Evolutionary conservation across 2,888 invertebrate species (phyloP).

Genomic region (Liodrosophila aerea): DNA sequence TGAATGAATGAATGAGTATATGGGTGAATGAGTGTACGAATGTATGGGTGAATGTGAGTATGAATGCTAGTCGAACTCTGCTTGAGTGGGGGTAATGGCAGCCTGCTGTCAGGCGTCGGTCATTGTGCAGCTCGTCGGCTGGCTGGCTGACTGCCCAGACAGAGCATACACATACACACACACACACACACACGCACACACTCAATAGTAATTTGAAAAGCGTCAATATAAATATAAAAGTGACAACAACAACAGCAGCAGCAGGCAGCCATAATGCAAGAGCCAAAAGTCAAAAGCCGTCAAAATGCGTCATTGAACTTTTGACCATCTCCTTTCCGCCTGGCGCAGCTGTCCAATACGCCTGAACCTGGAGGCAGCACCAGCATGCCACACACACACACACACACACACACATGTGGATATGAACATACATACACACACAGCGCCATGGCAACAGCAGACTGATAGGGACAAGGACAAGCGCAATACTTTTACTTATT

Average conservation of each 20-base stretch:
- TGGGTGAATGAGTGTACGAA: slow-evolving; percentile 31
- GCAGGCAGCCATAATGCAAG: slow-evolving; percentile 24
- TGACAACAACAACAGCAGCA: slow-evolving; percentile 37
- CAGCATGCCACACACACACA: slow-evolving; percentile 1
- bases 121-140: slow-evolving; percentile 56
- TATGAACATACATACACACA: background rate
- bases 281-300: slow-evolving; percentile 67
- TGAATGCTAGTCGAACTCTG: background rate
- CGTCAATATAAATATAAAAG: slow-evolving; percentile 60
- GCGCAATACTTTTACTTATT: background rate
- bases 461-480: background rate
- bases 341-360: background rate
- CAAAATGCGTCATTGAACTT: slow-evolving; percentile 65
- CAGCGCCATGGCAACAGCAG: slow-evolving; percentile 17
- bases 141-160: slow-evolving; percentile 28
- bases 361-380: background rate
- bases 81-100: background rate
- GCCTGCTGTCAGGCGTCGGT: slow-evolving; percentile 44
- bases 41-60: background rate
- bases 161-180: slow-evolving; percentile 2
- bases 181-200: slow-evolving; percentile 23
- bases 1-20: slow-evolving; percentile 43
- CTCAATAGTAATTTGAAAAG: slow-evolving; percentile 28
- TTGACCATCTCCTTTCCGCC: slow-evolving; percentile 31
- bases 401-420: slow-evolving; percentile 16